Evolutionary conservation across 2,888 invertebrate species (phyloP).

Genomic region (Hydrotaea diabolus): DNA sequence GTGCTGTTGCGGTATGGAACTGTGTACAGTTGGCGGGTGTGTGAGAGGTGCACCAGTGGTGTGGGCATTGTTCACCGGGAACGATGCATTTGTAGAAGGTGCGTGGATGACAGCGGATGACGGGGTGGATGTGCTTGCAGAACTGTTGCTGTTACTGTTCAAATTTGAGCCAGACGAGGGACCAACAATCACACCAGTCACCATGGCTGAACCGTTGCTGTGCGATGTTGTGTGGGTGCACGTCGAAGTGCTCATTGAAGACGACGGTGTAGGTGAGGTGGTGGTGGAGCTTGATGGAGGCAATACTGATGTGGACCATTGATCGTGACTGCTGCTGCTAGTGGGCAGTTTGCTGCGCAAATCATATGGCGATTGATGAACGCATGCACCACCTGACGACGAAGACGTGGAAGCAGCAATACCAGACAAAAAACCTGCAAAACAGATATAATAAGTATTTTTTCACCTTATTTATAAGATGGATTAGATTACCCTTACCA

Average conservation of each 20-base stretch:
- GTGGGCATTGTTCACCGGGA: conserved; percentile 76
- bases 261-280: conserved; percentile 47
- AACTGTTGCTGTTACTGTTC: conserved; percentile 63
- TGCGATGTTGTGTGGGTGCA: conserved; percentile 29
- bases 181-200: conserved; percentile 69
- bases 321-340: conserved; percentile 75
- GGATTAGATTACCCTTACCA: conserved; percentile 42
- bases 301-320: conserved; percentile 75
- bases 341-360: conserved; percentile 88
- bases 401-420: conserved; percentile 67
- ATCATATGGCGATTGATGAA: conserved; percentile 94
- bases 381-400: conserved; percentile 78
- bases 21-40: conserved; percentile 77
- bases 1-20: conserved; percentile 78
- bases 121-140: conserved; percentile 65
- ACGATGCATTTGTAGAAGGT: conserved; percentile 77
- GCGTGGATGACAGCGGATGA: conserved; percentile 76
- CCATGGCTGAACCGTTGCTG: conserved; percentile 44
- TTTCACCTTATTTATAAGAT: neutral
- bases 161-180: conserved; percentile 66
- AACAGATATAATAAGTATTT: neutral
- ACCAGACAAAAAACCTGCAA: conserved; percentile 57
- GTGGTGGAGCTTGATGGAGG: conserved; percentile 82
- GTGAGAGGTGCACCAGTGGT: conserved; percentile 77
- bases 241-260: conserved; percentile 36